These are phyloP conservation scores for Automeris io DNA, from an alignment of 2,888 invertebrate species.

Conservation along the genomic window DNA sequence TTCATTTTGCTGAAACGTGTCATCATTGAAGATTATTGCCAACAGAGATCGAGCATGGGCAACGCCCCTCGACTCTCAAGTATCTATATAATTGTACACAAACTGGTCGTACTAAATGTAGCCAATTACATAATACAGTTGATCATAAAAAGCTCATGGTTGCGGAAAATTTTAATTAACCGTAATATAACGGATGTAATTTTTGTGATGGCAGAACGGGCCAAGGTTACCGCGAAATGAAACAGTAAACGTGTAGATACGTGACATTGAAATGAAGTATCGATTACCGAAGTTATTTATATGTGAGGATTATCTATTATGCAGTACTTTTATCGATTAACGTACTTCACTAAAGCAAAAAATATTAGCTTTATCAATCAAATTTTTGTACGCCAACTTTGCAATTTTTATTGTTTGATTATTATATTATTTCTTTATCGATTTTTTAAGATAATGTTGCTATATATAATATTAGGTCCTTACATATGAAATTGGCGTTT, in stretches of 20 bases:
- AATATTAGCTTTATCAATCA: slow-evolving; percentile 3
- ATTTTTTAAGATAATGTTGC: too few relatives aligned
- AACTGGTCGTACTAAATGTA: slow-evolving; percentile 12
- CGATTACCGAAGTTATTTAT: slow-evolving; percentile 37
- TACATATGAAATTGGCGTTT: too few relatives aligned
- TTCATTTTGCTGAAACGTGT: slow-evolving; percentile 6
- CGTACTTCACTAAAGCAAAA: background rate
- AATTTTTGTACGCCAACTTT: slow-evolving; percentile 2
- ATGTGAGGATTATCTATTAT: background rate
- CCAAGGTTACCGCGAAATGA: slow-evolving; percentile 14
- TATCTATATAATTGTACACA: slow-evolving; percentile 5
- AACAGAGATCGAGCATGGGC: slow-evolving; percentile 13
- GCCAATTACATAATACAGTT: slow-evolving; percentile 18
- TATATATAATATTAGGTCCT: too few relatives aligned
- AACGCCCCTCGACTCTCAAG: slow-evolving; percentile 17
- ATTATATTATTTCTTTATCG: background rate
- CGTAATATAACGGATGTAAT: slow-evolving; percentile 6
- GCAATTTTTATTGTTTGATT: background rate
- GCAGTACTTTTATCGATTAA: background rate
- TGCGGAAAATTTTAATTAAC: slow-evolving; percentile 25
- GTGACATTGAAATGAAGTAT: slow-evolving; percentile 43
- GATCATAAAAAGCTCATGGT: slow-evolving; percentile 13
- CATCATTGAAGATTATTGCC: slow-evolving; percentile 9
- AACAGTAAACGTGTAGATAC: slow-evolving; percentile 21
- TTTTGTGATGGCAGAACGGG: slow-evolving; percentile 11